A percentile compares a stretch with the other conserved stretches of the same genome.
These are phyloP conservation scores for Gastrophysa polygoni DNA, from an alignment of 2,888 invertebrate genomes.

Conservation along the genomic window DNA sequence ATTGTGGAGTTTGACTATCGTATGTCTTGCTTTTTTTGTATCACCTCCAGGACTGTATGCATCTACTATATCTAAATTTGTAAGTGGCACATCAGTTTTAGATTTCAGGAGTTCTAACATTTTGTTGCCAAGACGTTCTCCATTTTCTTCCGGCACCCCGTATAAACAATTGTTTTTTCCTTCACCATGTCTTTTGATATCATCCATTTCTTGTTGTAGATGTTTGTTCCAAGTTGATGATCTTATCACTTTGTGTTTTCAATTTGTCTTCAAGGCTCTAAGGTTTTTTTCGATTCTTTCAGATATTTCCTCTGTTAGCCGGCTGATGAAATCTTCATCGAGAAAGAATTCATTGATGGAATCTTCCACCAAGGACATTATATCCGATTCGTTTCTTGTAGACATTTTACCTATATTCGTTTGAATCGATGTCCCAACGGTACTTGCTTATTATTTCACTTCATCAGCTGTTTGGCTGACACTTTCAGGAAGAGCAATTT, in stretches of 20 bases:
- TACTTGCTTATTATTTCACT: neutral
- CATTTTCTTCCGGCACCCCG: neutral
- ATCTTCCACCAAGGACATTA: neutral
- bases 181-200: neutral
- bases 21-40: neutral
- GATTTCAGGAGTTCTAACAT: conserved; percentile 1
- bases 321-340: conserved; percentile 1
- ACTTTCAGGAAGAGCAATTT: conserved; percentile 1
- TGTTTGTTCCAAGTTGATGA: neutral
- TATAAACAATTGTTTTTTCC: neutral
- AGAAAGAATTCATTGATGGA: neutral
- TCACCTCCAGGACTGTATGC: neutral
- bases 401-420: neutral
- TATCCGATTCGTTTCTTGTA: neutral
- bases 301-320: neutral
- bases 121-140: neutral
- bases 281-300: neutral
- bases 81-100: conserved; percentile 4
- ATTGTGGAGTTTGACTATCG: neutral
- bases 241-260: neutral
- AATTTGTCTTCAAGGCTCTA: neutral
- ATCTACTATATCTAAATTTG: neutral
- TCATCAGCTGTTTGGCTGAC: conserved; percentile 1
- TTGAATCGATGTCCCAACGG: neutral
- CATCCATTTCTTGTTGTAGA: neutral